Conservation (phyloP, 2,888 invertebrate genomes). For the Monochamus alternatus region DNA sequence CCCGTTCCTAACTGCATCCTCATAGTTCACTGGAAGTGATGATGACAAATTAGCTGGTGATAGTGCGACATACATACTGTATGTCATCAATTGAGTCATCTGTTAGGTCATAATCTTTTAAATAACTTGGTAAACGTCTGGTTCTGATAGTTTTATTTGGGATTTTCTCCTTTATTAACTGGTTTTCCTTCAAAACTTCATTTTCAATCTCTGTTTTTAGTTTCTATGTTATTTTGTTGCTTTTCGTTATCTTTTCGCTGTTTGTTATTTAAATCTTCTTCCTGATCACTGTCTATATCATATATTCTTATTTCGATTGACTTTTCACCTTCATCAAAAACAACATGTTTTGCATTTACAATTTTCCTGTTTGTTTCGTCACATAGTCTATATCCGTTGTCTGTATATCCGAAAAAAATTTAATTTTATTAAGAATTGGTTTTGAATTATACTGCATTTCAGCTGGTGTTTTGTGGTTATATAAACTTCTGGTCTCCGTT, state of each 20-base stretch:
- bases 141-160: slow-evolving; percentile 32
- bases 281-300: slow-evolving; percentile 14
- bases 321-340: slow-evolving; percentile 35
- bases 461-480: neutral
- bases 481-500: neutral
- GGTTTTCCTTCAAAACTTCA: slow-evolving; percentile 11
- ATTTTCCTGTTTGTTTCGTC: slow-evolving; percentile 33
- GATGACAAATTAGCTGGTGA: slow-evolving; percentile 36
- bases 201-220: neutral
- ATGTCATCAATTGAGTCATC: slow-evolving; percentile 20
- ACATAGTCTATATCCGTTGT: slow-evolving; percentile 48
- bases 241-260: slow-evolving; percentile 30
- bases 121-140: slow-evolving; percentile 39
- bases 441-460: slow-evolving; percentile 41
- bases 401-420: slow-evolving; percentile 59
- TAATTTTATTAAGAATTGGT: slow-evolving; percentile 54
- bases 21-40: slow-evolving; percentile 43
- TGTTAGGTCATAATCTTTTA: slow-evolving; percentile 42
- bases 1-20: slow-evolving; percentile 43
- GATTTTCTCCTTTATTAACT: neutral
- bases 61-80: slow-evolving; percentile 19
- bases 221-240: slow-evolving; percentile 6
- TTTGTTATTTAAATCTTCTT: neutral
- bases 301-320: slow-evolving; percentile 8
- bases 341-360: slow-evolving; percentile 41